Base-by-base conservation (phyloP, 2,888 invertebrate genomes). In the Pasiphila rectangulata region DNA sequence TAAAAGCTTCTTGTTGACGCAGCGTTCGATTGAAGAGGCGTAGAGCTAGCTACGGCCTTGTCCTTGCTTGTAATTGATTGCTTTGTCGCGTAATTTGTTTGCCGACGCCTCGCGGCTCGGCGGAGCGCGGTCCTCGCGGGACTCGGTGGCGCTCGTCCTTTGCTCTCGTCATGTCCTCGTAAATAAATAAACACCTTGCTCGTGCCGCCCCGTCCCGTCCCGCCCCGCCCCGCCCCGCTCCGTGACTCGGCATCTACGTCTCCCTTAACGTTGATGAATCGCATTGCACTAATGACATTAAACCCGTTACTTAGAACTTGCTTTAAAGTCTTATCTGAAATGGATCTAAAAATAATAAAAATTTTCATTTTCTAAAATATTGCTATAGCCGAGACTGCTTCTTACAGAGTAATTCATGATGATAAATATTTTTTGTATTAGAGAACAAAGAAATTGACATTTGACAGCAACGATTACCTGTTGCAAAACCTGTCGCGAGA, bases 11-110 rank as follows among this genome's bases (percentile, higher is more conserved):
- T 83, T 88, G 84, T 88, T 88, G 86, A 87, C 86, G 79, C 64
- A 87, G 75, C 84, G 79, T 85, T 86, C 83, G 76, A 79, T 81
- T 85, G 71, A 72, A 86, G 84, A 74, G 79, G 74, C 76, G 65
- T 75, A 52, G 57, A 57, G 54, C 50, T 45, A 67, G 73, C 80
- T 76, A 74, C 77, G 79, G 73, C 78, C 79, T 79, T 80, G 83
- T 83, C 81, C 81, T 83, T 80, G 75, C 80, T 83, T 80, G 75
- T 85, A 88, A 87, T 88, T 88, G 87, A 87, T 88, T 87, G 87
- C 87, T 86, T 86, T 87, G 88, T 87, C 84, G 80, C 79, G 79
- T 87, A 88, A 88, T 88, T 88, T 88, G 86, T 88, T 88, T 87
- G 85, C 70, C 71, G 72, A 72, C 76, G 75, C 67, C 49, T 59